Percentiles rank a stretch among this genome's conserved stretches.
Conservation (phyloP, 2,113 vertebrate species). For the Mus musculus region GRCm39 chr5:9180501-9181000, state of each 20-base stretch:
- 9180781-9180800: slow-evolving; percentile 54
- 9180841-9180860: not conserved
- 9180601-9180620: slow-evolving; percentile 85
- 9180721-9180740: slow-evolving; percentile 81
- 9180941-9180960: slow-evolving; percentile 6
- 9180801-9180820: slow-evolving; percentile 14
- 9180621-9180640: slow-evolving; percentile 82
- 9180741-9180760: slow-evolving; percentile 80
- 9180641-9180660: slow-evolving; percentile 85
- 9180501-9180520: slow-evolving; percentile 73
- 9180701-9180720: slow-evolving; percentile 84
- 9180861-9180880: not conserved
- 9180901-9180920: not conserved
- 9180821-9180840: slow-evolving; percentile 27
- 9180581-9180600: slow-evolving; percentile 84
- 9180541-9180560: slow-evolving; percentile 86
- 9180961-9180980: not conserved
- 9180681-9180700: slow-evolving; percentile 85
- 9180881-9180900: not conserved
- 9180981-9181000: not conserved
- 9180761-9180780: slow-evolving; percentile 74
- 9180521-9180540: slow-evolving; percentile 83
- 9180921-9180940: not conserved
- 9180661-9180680: slow-evolving; percentile 85
- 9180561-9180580: slow-evolving; percentile 83